phyloP scores from a whole-genome alignment of 2,113 vertebrate genomes.

The Pelobates fuscus region DNA sequence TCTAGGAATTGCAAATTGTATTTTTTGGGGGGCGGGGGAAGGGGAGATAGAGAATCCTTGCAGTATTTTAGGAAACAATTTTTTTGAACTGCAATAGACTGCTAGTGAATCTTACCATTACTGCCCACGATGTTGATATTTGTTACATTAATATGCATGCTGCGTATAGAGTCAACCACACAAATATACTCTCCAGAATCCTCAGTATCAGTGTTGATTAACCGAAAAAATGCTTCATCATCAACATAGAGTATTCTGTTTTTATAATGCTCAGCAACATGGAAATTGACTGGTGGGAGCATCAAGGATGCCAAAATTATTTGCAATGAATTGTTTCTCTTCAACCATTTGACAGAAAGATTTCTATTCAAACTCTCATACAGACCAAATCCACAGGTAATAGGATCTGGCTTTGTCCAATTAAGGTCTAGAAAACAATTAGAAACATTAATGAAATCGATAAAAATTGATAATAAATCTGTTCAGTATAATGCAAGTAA shows the following conservation, averaged over 20 bases:
- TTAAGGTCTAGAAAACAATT: background rate
- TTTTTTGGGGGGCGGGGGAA: too few species aligned
- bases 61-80: too few species aligned
- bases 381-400: background rate
- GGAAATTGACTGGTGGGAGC: background rate
- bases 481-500: too few species aligned
- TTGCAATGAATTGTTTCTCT: background rate
- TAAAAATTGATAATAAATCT: too few species aligned
- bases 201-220: background rate
- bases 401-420: background rate
- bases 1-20: too few species aligned
- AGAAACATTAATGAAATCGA: too few species aligned
- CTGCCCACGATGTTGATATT: background rate
- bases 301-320: background rate
- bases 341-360: background rate
- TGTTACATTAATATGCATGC: background rate
- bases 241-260: background rate
- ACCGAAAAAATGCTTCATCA: background rate
- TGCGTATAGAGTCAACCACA: slow-evolving; percentile 52
- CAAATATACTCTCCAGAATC: slow-evolving; percentile 60
- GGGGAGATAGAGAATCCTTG: too few species aligned
- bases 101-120: background rate
- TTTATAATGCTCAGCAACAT: background rate
- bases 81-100: too few species aligned
- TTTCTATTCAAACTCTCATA: background rate